Base-by-base conservation (phyloP, 2,113 vertebrate species). In the Pedetes capensis region DNA sequence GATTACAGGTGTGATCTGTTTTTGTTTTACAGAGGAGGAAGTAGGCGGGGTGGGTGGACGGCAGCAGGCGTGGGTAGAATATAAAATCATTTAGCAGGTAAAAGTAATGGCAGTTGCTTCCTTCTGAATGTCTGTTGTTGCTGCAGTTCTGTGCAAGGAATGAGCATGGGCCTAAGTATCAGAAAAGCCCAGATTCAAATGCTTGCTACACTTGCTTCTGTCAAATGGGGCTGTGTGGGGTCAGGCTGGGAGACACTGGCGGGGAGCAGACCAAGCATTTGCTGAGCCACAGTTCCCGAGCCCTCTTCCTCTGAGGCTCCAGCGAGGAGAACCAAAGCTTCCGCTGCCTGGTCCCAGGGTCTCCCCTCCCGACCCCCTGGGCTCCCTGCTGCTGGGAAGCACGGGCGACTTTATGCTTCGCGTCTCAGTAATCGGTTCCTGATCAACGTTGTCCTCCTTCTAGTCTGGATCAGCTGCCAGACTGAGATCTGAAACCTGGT, bases 311-410 rank as follows among this genome's bases (percentile, higher is more conserved):
- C 13, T 49, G 0, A 23, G 39, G 22, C 37, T 61, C 0, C 34
- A 34, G 55, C n/a, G 37, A 39, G 29, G 16, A 27, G 27, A 25
- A n/a, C 8, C 6, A 8, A 8, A 12, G 3, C 10, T 6, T 74
- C 37, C 32, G 8, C 3, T 5, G 5, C 20, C 0, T 2, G 37
- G 0, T 4, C 1, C 34, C 39, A 2, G 8, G 3, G 42, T n/a
- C 0, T 16, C 2, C 57, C n/a, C 5, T n/a, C 20, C 6, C 53
- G 3, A 2, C 66, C 27, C 0, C 29, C 22, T 27, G 34, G 84
- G 34, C 5, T 1, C 3, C 3, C 34, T 63, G 13, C 59, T 20
- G 9, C 22, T 3, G 34, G 79, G 9, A 57, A 13, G 61, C 42
- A 22, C 4, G 3, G 39, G 12, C 18, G 8, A 39, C 37, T 22